Base-by-base conservation (phyloP, 2,888 invertebrate genomes). In the Operophtera brumata region DNA sequence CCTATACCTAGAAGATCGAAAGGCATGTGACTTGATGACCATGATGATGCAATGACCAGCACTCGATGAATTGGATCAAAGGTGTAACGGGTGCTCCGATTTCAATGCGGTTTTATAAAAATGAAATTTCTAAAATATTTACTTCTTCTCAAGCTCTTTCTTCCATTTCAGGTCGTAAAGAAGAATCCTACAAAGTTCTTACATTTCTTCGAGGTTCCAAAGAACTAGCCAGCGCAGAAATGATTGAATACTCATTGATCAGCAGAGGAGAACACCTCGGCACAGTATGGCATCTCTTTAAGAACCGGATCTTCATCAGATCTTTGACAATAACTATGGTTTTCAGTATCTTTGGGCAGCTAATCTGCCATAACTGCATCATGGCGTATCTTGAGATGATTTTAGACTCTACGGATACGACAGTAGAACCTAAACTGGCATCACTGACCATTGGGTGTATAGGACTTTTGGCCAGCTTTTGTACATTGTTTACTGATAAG, bases 321-420 rank as follows among this genome's bases (percentile, higher is more conserved):
- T 47, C 55, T 9, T 37, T n/a, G 65, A 20, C 26, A 5, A 57
- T 57, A 32, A 57, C 57, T 26, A 36, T 35, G 0, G 7, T 60
- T 1, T 55, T 60, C 11, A 54, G 60, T 10, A 11, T 43, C 9
- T 44, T 54, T 6, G 57, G 57, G 0, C 82, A 81, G 20, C 44
- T 80, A 0, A 64, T 70, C 0, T 80, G 84, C 0, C 81, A 71
- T 39, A 82, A 81, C 26, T 75, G 78, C 0, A 69, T 85, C 0
- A 57, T 71, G 0, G 77, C 73, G 53, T 84, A 84, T 39, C 58
- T 84, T 5, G 82, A 83, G 66, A 76, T 80, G 0, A 67, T 84
- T 11, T 65, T 84, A 47, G 73, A 72, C 32, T 78, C 77, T 0
- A 75, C 84, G 0, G 56, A 73, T 5, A 82, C 84, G 0, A 71